Conservation (phyloP, 2,888 invertebrate genomes). For the Temnothorax unifasciatus region DNA sequence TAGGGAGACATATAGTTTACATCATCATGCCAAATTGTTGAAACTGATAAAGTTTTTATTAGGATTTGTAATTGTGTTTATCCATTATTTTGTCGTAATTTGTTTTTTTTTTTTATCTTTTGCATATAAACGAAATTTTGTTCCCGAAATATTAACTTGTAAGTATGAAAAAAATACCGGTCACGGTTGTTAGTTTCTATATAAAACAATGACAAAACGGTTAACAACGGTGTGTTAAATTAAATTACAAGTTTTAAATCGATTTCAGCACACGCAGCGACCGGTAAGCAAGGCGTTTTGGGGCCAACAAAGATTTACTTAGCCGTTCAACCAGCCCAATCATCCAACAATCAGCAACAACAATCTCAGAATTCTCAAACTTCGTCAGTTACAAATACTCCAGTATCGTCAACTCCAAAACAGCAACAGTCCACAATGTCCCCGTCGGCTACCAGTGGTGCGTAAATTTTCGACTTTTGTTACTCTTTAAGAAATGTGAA, state of each 20-base stretch:
- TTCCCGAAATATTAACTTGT: neutral
- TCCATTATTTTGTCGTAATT: no score
- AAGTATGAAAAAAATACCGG: neutral
- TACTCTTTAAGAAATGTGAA: neutral
- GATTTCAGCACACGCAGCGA: constrained; percentile 92
- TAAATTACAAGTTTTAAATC: constrained; percentile 34
- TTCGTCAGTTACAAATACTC: constrained; percentile 69
- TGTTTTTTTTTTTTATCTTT: neutral
- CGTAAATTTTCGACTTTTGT: neutral
- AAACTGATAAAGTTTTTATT: no score
- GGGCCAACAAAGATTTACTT: constrained; percentile 95
- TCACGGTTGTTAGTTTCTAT: neutral
- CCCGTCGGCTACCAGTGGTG: constrained; percentile 71
- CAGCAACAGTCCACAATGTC: constrained; percentile 70
- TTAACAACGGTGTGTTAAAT: neutral
- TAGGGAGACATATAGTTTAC: neutral
- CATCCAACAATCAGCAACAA: constrained; percentile 54
- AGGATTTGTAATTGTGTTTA: no score
- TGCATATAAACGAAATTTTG: neutral
- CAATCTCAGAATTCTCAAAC: constrained; percentile 71
- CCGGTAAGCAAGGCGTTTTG: constrained; percentile 94
- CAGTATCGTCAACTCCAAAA: constrained; percentile 67
- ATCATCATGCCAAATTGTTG: neutral
- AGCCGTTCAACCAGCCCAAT: constrained; percentile 92
- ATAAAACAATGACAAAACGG: neutral